Base-by-base conservation (phyloP, 2,888 invertebrate species). In the Heterodera filipjevi region DNA sequence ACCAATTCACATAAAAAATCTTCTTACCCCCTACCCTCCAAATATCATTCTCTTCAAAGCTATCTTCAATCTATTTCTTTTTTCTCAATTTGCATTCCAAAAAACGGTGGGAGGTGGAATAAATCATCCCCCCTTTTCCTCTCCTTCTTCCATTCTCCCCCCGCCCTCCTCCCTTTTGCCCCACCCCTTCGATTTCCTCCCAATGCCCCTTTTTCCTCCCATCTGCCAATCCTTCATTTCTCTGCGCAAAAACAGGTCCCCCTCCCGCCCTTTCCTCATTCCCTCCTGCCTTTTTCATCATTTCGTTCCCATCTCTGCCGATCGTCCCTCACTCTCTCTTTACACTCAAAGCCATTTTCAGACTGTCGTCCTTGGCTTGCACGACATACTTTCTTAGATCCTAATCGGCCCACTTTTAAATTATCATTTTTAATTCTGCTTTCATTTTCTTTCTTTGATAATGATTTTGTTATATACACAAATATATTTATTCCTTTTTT, bases 71-170 rank as follows among this genome's bases (percentile, higher is more conserved):
- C 59, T 59, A 27, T 59, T 59, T 12, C 59, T 59, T n/a, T 59
- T 59, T 59, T 35, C 68, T 68, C 68, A 68, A 68, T 68, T 68
- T 68, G 68, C 68, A 68, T 68, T 59, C 68, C n/a, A 68, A 35
- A 68, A 68, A 68, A 68, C 32, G 68, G 68, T 33, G 33, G 68
- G 30, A 22, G 68, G 35, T 30, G 19, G 33, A 68, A 68, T 68
- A 68, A 68, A 68, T 68, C 68, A 68, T 35, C 16, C 32, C 68
- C 6, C 68, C 68, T 33, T 6, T 19, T 14, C 49, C 49, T 16
- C 46, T 64, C 27, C 64, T n/a, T 35, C 16, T 19, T 33, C 6
- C 68, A 32, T 33, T 6, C 16, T 14, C 49, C 49, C 49, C 46
- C 14, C 27, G 6, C 8, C 44, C 66, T 66, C 66, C 66, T 33